Evolutionary conservation across 2,888 invertebrate species (phyloP), one percentile per base, ranked within the genome.

Genomic region (Eudasyphora cyanicolor): DNA sequence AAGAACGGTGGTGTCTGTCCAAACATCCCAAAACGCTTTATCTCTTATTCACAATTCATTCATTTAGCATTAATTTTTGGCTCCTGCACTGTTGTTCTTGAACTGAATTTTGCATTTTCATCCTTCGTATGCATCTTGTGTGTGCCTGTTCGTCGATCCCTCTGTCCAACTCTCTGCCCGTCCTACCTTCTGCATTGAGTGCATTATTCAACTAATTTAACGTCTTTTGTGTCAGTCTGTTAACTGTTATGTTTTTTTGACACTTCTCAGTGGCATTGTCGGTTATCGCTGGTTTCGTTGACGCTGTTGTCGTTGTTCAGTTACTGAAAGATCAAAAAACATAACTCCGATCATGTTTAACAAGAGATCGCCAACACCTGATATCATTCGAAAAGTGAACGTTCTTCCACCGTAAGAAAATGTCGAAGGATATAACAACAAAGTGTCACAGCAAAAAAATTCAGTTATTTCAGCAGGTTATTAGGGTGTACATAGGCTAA

Each of bases 301-400:
- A 27, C 38, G 38, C 54, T 49, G 3, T 27, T 29, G 57, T 54
- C 45, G 71, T 64, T 62, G 67, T 35, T 38, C 71, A 60, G 54
- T 57, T 73, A 42, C 19, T 49, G 19, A 60, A 76, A 78, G 60
- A 69, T 73, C 57, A 81, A 42, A 76, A 76, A 69, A 21, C 69
- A 64, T 81, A 78, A 76, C 73, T 69, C 78, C 78, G 73, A 79
- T 69, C 71, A 79, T 81, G 84, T 81, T 79, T 78, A 67, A 81
- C 81, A 81, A 81, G 57, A 71, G 81, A 81, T 84, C 71, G n/a
- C 67, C 71, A 84, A 81, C 84, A 84, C 84, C 81, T 84, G 84
- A 84, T 81, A 84, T 76, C 8, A 24, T 17, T 38, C 35, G 35
- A n/a, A n/a, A n/a, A n/a, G n/a, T 10, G 49, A 21, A n/a, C 32